These are phyloP conservation scores for Chrysotoxum bicinctum DNA, from an alignment of 2,888 invertebrate genomes.

Conservation along the genomic window DNA sequence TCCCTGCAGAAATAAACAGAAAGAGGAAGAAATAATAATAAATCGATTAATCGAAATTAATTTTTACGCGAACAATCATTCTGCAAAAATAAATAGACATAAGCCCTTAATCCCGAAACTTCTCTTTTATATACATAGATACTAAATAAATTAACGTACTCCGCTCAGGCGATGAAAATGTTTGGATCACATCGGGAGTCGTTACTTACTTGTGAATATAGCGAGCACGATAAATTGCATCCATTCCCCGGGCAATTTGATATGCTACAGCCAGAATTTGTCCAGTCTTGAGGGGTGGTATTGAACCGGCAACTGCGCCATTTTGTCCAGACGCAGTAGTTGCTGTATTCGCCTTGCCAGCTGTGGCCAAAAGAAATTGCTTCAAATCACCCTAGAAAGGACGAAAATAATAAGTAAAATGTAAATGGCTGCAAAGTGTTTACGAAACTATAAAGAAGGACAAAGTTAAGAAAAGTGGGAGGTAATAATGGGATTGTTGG, in stretches of 20 bases:
- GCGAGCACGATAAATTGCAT: conserved; percentile 88
- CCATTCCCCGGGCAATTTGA: conserved; percentile 92
- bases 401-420: conserved; percentile 51
- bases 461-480: background rate
- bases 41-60: conserved; percentile 44
- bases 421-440: conserved; percentile 18
- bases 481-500: conserved; percentile 1
- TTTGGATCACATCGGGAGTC: background rate
- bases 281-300: conserved; percentile 85
- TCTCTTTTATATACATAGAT: background rate
- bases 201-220: conserved; percentile 88
- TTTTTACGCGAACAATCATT: conserved; percentile 28
- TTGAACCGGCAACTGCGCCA: conserved; percentile 74
- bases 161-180: background rate
- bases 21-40: conserved; percentile 4
- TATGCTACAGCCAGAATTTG: conserved; percentile 87
- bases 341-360: conserved; percentile 79
- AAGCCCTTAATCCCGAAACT: conserved; percentile 47
- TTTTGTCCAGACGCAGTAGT: conserved; percentile 74
- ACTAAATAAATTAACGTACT: background rate
- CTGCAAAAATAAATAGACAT: background rate
- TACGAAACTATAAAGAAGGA: conserved; percentile 14
- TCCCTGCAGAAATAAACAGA: conserved; percentile 83
- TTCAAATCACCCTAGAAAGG: conserved; percentile 91
- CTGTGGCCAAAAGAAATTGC: conserved; percentile 89